Evolutionary conservation across 2,113 vertebrate genomes (phyloP), one percentile per base, ranked within the genome.

Genomic region (Hiodon tergisus): DNA sequence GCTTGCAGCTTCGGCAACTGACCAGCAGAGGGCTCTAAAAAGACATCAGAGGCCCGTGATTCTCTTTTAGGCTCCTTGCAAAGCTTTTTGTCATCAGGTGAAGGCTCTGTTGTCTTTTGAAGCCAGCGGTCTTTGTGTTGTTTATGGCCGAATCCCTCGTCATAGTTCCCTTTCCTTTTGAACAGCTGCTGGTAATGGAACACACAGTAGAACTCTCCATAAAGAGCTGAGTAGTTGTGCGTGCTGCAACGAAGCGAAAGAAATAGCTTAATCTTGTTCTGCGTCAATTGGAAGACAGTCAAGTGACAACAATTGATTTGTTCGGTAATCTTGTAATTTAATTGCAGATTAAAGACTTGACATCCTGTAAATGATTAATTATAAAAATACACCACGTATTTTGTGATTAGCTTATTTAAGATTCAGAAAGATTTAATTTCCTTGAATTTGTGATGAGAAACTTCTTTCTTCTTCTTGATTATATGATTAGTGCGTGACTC

Each of bases 71-170:
- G 60, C 6, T 14, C 54, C 77, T 83, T 83, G 46, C 61, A 31
- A 8, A 31, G 72, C 55, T 74, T 53, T 13, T 59, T 80, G 0
- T 55, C 47, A 17, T 87, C 81, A n/a, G 78, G 71, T 46, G 87
- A 81, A 31, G 10, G 59, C 13, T 55, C 79, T 75, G 78, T 75
- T 60, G 78, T 74, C 79, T 86, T 91, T 68, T 71, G 77, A 77
- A 90, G 78, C 89, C 89, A 91, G n/a, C 31, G 87, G 73, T 92
- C 86, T 85, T 91, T 92, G 77, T 91, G 89, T 68, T 90, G 90
- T 69, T 62, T 85, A 80, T 82, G 86, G 2, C 90, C 90, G 75
- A 92, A 90, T 60, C 89, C 91, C 75, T 92, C 89, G 51, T 92
- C 90, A 72, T 91, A 91, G 80, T 92, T 92, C 67, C 90, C 89